A percentile compares a stretch with the other conserved stretches of the same genome.
phyloP scores from a whole-genome alignment of 1,140 invertebrate genomes.

The Halictus rubicundus region DNA sequence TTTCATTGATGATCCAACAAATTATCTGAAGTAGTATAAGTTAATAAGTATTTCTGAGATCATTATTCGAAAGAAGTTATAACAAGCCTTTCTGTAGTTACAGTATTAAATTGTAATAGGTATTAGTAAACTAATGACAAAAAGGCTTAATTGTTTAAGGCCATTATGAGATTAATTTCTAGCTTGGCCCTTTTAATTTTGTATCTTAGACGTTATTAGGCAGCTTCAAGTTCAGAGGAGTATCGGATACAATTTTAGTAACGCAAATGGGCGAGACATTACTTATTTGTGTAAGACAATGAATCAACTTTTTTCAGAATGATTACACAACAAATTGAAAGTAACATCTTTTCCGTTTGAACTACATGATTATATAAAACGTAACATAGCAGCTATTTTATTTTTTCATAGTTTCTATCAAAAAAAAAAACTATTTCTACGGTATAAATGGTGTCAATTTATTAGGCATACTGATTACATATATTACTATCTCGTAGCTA shows the following conservation, averaged over 20 bases:
- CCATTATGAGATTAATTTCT: no score
- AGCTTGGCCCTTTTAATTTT: neutral
- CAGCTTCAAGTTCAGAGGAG: neutral
- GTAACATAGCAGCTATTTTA: neutral
- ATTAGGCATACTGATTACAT: neutral
- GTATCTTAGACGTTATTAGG: neutral
- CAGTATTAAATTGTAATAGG: no score
- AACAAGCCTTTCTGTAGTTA: no score
- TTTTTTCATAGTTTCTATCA: neutral
- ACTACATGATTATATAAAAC: no score
- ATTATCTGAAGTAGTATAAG: no score
- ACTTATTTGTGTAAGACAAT: neutral
- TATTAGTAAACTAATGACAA: no score
- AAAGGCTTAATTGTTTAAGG: no score
- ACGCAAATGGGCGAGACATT: neutral
- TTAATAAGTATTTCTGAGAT: no score
- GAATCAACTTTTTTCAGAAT: neutral
- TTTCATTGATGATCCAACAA: no score
- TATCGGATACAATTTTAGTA: neutral
- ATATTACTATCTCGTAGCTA: neutral
- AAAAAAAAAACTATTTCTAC: neutral
- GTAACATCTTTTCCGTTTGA: no score
- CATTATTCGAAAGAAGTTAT: no score
- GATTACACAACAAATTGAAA: no score
- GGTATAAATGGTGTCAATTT: neutral